Evolutionary conservation across 2,888 invertebrate species (phyloP).

Genomic region (Pterostichus madidus): DNA sequence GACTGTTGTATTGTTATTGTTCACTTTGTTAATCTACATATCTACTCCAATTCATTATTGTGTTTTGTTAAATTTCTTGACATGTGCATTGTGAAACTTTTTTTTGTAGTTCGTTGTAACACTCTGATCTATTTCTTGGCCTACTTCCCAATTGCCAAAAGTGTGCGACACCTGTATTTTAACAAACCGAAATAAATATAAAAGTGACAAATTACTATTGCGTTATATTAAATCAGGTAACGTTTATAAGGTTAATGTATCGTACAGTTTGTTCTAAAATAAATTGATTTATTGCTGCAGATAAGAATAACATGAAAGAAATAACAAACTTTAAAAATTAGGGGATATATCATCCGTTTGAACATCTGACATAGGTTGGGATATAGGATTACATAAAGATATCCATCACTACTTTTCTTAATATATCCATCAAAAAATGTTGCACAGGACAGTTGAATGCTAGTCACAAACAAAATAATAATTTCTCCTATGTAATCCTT

Average conservation of each 20-base stretch:
- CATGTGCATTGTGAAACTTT: constrained; percentile 31
- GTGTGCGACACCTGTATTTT: constrained; percentile 16
- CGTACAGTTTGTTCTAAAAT: constrained; percentile 5
- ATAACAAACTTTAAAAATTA: neutral
- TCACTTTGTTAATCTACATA: too few relatives aligned
- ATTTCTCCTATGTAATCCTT: too few relatives aligned
- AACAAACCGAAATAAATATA: constrained; percentile 6
- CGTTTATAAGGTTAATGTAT: constrained; percentile 43
- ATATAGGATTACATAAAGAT: too few relatives aligned
- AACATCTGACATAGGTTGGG: neutral
- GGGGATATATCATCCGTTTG: neutral
- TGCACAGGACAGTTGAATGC: too few relatives aligned
- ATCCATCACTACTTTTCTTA: too few relatives aligned
- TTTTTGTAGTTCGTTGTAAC: constrained; percentile 39
- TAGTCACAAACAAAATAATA: too few relatives aligned
- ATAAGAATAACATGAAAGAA: constrained; percentile 24
- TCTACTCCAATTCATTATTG: neutral
- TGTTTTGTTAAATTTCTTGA: constrained; percentile 15
- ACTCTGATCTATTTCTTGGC: constrained; percentile 14
- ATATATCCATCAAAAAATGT: too few relatives aligned
- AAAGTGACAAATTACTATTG: constrained; percentile 26
- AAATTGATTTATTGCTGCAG: constrained; percentile 4
- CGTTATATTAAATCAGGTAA: constrained; percentile 39
- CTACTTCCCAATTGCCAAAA: constrained; percentile 29
- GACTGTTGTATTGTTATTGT: neutral